These are phyloP conservation scores for Theristicus caerulescens DNA, from an alignment of 2,113 vertebrate genomes.

Conservation along the genomic window DNA sequence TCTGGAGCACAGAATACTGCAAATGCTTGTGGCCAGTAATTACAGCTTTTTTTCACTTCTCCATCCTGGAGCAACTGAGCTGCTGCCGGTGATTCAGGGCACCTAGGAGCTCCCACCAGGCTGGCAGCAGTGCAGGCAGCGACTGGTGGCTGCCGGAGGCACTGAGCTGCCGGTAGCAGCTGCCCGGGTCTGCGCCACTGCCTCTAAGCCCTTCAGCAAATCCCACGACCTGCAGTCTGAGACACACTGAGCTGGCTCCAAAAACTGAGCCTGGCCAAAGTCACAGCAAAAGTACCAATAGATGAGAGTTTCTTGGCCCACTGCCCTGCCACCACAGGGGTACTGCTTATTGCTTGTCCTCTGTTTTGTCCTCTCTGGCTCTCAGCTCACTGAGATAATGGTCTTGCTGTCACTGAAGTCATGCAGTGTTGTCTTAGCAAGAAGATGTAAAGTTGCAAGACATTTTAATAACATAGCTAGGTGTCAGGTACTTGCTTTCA, in stretches of 20 bases:
- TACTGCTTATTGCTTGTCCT: background rate
- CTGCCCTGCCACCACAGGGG: background rate
- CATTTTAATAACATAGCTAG: background rate
- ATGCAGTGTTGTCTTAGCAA: background rate
- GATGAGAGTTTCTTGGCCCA: background rate
- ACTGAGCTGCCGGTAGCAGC: background rate
- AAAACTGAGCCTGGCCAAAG: background rate
- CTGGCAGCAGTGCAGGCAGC: background rate
- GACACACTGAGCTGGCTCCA: background rate
- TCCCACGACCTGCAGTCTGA: background rate
- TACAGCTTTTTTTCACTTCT: background rate
- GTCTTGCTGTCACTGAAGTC: background rate
- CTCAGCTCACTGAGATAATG: background rate
- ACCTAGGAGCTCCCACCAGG: background rate
- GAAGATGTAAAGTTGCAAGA: background rate
- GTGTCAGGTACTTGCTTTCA: background rate
- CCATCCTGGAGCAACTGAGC: background rate
- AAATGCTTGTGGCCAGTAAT: background rate
- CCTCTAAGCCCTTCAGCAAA: background rate
- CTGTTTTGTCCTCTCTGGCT: background rate
- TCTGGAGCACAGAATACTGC: background rate
- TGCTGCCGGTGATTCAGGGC: background rate
- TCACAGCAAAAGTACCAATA: background rate
- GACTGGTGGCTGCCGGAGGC: background rate
- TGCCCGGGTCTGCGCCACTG: fast-evolving